These are phyloP conservation scores for Sarcoramphus papa DNA, from an alignment of 2,797 vertebrate species.

Conservation along the genomic window DNA sequence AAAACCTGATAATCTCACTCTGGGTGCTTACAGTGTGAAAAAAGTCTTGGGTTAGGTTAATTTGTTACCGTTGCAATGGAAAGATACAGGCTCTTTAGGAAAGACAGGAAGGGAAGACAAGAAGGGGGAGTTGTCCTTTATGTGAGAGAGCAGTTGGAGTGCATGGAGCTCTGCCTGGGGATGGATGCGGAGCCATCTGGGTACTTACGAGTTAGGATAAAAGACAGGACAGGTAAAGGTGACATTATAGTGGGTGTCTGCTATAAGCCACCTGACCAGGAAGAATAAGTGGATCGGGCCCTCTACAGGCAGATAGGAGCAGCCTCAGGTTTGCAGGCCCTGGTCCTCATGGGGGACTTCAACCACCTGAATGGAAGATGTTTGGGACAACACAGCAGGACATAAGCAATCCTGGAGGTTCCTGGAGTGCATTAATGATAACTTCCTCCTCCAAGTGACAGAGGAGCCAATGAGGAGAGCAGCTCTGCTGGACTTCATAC, in stretches of 20 bases:
- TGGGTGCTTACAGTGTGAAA: not conserved
- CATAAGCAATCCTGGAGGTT: not conserved
- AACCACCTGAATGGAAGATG: not conserved
- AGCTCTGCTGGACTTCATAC: too few relatives aligned
- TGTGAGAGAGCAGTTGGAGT: not conserved
- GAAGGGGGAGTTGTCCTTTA: not conserved
- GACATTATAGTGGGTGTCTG: not conserved
- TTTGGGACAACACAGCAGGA: not conserved
- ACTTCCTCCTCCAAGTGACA: too few relatives aligned
- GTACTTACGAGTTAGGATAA: not conserved
- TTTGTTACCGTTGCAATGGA: not conserved
- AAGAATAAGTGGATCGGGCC: not conserved
- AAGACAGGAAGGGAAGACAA: not conserved
- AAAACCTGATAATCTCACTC: not conserved
- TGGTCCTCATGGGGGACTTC: not conserved
- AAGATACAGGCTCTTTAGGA: not conserved
- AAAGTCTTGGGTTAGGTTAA: not conserved
- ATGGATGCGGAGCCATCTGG: not conserved
- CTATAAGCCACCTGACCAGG: too few relatives aligned
- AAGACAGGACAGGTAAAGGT: not conserved
- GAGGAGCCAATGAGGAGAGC: too few relatives aligned
- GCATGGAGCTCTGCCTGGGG: not conserved
- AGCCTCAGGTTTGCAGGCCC: not conserved
- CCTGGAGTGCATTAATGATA: not conserved
- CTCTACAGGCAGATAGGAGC: not conserved